Conservation (phyloP, 1,140 invertebrate species). For the Amyelois transitella region DNA sequence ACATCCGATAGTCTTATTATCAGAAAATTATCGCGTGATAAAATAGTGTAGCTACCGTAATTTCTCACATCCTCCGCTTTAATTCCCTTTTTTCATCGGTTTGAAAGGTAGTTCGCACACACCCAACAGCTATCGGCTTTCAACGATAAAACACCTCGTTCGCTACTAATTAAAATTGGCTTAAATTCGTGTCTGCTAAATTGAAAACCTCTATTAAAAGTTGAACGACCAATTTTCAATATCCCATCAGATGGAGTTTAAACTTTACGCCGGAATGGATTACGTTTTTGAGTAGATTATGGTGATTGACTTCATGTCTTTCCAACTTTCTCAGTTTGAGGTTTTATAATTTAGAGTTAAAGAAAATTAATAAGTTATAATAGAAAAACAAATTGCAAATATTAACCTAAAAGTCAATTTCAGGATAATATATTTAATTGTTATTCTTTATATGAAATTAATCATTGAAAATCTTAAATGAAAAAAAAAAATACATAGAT, state of each 20-base stretch:
- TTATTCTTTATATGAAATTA: too few species aligned
- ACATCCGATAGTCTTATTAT: too few species aligned
- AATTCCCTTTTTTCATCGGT: not conserved
- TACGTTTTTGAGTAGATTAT: not conserved
- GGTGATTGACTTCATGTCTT: not conserved
- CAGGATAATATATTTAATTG: too few species aligned
- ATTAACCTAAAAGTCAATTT: too few species aligned
- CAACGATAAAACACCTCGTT: constrained; percentile 9
- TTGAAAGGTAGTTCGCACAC: not conserved
- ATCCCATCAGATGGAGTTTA: constrained; percentile 7
- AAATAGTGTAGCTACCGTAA: too few species aligned
- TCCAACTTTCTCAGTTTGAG: not conserved
- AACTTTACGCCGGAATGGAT: not conserved
- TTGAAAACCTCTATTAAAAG: constrained; percentile 30
- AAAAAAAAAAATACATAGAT: too few species aligned
- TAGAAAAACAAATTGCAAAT: too few species aligned
- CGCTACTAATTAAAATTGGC: constrained; percentile 31
- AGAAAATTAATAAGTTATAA: not conserved
- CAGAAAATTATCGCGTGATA: too few species aligned
- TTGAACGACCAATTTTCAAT: constrained; percentile 11
- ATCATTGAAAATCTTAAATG: too few species aligned
- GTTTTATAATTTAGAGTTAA: too few species aligned
- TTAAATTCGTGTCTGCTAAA: constrained; percentile 21
- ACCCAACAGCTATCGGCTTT: not conserved
- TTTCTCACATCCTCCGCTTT: not conserved